A percentile compares a stretch with the other conserved stretches of the same genome.
Evolutionary conservation across 1,140 invertebrate genomes (phyloP).

Genomic region (Drosophila baimaii): DNA sequence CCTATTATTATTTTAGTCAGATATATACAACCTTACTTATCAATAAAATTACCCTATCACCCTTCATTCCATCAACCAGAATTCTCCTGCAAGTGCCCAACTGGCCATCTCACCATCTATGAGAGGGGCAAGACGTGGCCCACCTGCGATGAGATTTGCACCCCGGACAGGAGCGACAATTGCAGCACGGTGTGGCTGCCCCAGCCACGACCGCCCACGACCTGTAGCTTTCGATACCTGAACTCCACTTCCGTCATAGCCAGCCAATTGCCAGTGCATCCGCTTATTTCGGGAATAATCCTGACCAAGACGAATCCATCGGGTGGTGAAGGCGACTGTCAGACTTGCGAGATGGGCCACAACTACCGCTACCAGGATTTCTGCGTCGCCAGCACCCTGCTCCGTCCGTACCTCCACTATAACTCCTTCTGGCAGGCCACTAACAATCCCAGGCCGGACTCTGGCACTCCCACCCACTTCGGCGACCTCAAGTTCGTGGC

Average conservation of each 20-base stretch:
- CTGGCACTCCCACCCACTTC: constrained; percentile 47
- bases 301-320: constrained; percentile 35
- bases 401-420: constrained; percentile 78
- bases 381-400: constrained; percentile 66
- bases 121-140: constrained; percentile 69
- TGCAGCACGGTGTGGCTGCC: constrained; percentile 42
- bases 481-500: constrained; percentile 80
- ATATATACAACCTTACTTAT: too few species aligned
- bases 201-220: background rate
- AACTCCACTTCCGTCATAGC: constrained; percentile 37
- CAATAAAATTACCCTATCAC: too few species aligned
- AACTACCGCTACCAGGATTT: constrained; percentile 74
- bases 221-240: constrained; percentile 46
- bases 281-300: constrained; percentile 29
- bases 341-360: constrained; percentile 55
- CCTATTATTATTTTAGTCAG: too few species aligned
- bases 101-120: constrained; percentile 50
- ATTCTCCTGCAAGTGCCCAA: constrained; percentile 67
- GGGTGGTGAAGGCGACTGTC: constrained; percentile 46
- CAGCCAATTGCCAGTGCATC: constrained; percentile 22
- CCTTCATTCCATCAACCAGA: constrained; percentile 23
- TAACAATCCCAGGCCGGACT: constrained; percentile 8
- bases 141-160: constrained; percentile 59
- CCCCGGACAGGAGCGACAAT: constrained; percentile 24
- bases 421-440: constrained; percentile 73